phyloP scores from a whole-genome alignment of 2,888 invertebrate species.

The Dasysyrphus tricinctus region DNA sequence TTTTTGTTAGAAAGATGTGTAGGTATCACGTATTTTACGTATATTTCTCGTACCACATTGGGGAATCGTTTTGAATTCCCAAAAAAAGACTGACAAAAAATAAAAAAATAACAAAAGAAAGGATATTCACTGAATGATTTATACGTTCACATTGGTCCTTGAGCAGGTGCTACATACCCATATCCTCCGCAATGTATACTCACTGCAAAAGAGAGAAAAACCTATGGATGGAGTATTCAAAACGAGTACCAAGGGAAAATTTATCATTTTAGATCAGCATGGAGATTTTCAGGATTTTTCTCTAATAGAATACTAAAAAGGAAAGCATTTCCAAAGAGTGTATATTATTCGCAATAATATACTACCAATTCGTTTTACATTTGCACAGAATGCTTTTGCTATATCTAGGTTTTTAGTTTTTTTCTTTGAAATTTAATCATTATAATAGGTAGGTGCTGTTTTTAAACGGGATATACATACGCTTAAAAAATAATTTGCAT shows the following conservation, averaged over 20 bases:
- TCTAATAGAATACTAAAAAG: slow-evolving; percentile 69
- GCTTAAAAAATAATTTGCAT: too few relatives aligned
- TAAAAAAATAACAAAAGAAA: slow-evolving; percentile 35
- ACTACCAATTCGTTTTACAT: slow-evolving; percentile 68
- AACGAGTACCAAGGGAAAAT: slow-evolving; percentile 72
- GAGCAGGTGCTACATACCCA: slow-evolving; percentile 65
- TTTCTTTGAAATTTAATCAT: not conserved
- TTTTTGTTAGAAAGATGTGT: slow-evolving; percentile 13
- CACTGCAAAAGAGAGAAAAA: not conserved
- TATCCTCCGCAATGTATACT: not conserved
- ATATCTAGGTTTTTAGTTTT: not conserved
- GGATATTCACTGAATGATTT: slow-evolving; percentile 74
- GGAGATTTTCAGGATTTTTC: slow-evolving; percentile 69
- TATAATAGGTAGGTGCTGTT: too few relatives aligned
- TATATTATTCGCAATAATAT: slow-evolving; percentile 66
- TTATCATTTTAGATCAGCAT: slow-evolving; percentile 74
- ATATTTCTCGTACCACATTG: slow-evolving; percentile 10
- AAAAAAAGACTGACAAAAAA: slow-evolving; percentile 44
- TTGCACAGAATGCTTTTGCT: slow-evolving; percentile 32
- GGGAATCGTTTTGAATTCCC: slow-evolving; percentile 38
- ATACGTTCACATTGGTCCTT: slow-evolving; percentile 71
- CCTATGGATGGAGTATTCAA: slow-evolving; percentile 51
- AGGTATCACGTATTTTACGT: not conserved
- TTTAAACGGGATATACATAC: too few relatives aligned
- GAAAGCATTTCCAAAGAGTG: slow-evolving; percentile 65